phyloP scores from a whole-genome alignment of 2,888 invertebrate species.

The Lysandra bellargus region DNA sequence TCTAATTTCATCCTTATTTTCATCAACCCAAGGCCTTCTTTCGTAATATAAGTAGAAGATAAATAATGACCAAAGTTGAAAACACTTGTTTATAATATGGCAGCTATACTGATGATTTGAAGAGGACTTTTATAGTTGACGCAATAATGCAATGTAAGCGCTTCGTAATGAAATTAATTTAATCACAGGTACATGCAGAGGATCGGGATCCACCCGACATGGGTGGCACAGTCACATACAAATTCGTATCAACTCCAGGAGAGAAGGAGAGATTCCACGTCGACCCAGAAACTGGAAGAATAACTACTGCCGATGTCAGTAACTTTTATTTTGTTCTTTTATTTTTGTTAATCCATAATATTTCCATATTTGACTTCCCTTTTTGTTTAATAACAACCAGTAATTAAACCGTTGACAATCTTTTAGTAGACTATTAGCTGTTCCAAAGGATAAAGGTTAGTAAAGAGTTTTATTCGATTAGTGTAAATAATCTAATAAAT shows the following conservation, averaged over 20 bases:
- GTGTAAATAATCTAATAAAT: constrained; percentile 34
- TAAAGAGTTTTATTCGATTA: constrained; percentile 17
- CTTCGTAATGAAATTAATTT: neutral
- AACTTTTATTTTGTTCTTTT: constrained; percentile 40
- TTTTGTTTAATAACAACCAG: neutral
- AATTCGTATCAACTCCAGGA: constrained; percentile 87
- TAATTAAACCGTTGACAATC: neutral
- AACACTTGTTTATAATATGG: too few relatives aligned
- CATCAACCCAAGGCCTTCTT: neutral
- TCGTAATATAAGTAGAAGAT: neutral
- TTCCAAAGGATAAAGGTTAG: constrained; percentile 41
- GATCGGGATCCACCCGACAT: constrained; percentile 87
- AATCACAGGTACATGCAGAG: constrained; percentile 83
- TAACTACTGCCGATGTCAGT: constrained; percentile 86
- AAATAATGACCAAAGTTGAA: neutral
- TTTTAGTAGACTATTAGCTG: constrained; percentile 25
- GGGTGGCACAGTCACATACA: constrained; percentile 91
- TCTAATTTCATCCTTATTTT: neutral
- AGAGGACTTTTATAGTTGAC: neutral
- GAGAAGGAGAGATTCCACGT: constrained; percentile 90
- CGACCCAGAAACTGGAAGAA: constrained; percentile 86
- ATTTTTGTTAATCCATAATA: constrained; percentile 20
- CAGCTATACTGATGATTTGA: neutral
- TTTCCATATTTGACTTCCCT: neutral
- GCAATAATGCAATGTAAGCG: neutral